phyloP scores from a whole-genome alignment of 2,888 invertebrate genomes.

The Aricia artaxerxes region DNA sequence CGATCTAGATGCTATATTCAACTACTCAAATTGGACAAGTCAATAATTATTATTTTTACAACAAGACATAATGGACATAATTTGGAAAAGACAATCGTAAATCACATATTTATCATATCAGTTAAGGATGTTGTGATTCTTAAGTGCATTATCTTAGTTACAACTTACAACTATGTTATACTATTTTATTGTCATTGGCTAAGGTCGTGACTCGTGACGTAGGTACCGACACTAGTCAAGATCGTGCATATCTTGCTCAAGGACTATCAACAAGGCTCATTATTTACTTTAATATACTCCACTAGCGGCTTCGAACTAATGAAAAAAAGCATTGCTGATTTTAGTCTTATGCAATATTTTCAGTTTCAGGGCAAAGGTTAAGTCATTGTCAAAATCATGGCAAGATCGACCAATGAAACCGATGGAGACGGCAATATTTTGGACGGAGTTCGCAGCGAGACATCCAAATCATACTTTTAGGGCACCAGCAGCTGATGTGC shows the following conservation, averaged over 20 bases:
- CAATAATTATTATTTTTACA: no score
- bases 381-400: slow-evolving; percentile 62
- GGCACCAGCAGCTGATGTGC: slow-evolving; percentile 64
- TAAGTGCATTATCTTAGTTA: not conserved
- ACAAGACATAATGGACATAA: no score
- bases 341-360: not conserved
- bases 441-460: slow-evolving; percentile 75
- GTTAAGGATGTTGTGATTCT: not conserved
- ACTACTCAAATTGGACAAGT: no score
- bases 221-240: not conserved
- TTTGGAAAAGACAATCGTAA: no score
- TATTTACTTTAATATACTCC: not conserved
- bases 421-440: slow-evolving; percentile 73
- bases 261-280: not conserved
- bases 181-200: not conserved
- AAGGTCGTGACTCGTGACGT: not conserved
- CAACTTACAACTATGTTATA: not conserved
- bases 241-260: not conserved
- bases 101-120: not conserved
- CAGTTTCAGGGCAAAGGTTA: slow-evolving; percentile 50
- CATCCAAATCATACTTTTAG: slow-evolving; percentile 56
- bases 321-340: not conserved
- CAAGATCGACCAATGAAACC: slow-evolving; percentile 69
- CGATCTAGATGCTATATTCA: no score
- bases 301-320: not conserved